Conservation (phyloP, 2,113 vertebrate species). For the Siniperca chuatsi region DNA sequence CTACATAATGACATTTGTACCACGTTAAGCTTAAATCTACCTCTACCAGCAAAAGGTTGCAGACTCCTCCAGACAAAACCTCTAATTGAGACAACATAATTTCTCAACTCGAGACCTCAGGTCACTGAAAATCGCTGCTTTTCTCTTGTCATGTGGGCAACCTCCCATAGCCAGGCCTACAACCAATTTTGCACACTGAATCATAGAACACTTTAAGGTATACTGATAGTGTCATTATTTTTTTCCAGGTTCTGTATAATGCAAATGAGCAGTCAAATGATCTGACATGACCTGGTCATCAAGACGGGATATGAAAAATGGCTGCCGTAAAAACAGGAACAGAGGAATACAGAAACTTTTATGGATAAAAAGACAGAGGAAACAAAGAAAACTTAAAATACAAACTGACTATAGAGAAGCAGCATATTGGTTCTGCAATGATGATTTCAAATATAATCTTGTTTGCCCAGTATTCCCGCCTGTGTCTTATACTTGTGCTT, state of each 20-base stretch:
- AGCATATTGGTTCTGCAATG: neutral
- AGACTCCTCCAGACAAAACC: conserved; percentile 31
- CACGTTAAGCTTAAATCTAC: conserved; percentile 44
- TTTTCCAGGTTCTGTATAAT: neutral
- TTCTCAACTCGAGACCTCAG: conserved; percentile 12
- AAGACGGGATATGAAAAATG: conserved; percentile 1
- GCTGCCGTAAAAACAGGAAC: neutral
- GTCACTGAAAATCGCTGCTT: conserved; percentile 21
- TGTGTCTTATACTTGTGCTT: conserved; percentile 2
- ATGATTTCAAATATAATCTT: neutral
- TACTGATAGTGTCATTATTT: conserved; percentile 7
- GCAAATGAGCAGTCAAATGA: conserved; percentile 20
- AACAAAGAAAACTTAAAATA: neutral
- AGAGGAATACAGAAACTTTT: conserved; percentile 1
- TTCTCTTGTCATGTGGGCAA: conserved; percentile 2
- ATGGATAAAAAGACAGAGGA: neutral
- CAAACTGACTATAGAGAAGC: neutral
- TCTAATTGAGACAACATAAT: conserved; percentile 52
- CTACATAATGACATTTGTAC: conserved; percentile 59
- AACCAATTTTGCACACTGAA: conserved; percentile 3
- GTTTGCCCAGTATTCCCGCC: neutral
- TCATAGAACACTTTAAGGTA: neutral
- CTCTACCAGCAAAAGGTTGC: conserved; percentile 31
- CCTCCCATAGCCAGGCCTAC: conserved; percentile 6
- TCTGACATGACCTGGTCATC: neutral